These are phyloP conservation scores for Meteorus colon DNA, from an alignment of 2,888 invertebrate genomes.

Conservation along the genomic window DNA sequence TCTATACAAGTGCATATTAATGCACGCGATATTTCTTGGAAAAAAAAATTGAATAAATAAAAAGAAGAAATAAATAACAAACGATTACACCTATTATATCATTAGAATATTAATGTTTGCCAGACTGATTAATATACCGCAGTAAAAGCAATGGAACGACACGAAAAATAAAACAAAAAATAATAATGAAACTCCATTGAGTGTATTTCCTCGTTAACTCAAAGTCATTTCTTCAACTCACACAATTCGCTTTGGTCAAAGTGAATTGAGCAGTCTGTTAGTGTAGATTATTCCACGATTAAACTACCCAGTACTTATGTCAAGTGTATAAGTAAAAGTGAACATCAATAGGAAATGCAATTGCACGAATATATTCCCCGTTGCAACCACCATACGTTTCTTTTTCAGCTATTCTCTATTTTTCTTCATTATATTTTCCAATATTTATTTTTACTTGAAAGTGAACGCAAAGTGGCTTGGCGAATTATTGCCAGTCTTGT, in stretches of 20 bases:
- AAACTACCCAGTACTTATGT: not conserved
- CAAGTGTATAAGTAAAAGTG: conserved; percentile 15
- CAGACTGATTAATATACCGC: not conserved
- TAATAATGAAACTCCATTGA: not conserved
- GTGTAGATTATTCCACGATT: conserved; percentile 1
- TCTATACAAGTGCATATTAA: too few species aligned
- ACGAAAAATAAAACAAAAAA: not conserved
- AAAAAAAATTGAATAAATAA: too few species aligned
- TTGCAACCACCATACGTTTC: conserved; percentile 34
- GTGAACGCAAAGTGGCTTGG: not conserved
- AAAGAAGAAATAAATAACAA: too few species aligned
- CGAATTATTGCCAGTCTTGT: not conserved
- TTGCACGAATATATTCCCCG: conserved; percentile 33
- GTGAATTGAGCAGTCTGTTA: not conserved
- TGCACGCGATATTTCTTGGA: too few species aligned
- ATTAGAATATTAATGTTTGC: not conserved
- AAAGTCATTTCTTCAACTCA: not conserved
- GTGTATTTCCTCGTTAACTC: not conserved
- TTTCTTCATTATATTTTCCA: not conserved
- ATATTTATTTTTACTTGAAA: not conserved
- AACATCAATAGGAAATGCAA: conserved; percentile 43
- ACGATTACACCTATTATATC: too few species aligned
- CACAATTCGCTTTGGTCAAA: conserved; percentile 3
- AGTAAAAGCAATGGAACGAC: not conserved
- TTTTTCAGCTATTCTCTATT: not conserved